Evolutionary conservation across 2,797 vertebrate species (phyloP).

Genomic region (Lepus oiostolus): DNA sequence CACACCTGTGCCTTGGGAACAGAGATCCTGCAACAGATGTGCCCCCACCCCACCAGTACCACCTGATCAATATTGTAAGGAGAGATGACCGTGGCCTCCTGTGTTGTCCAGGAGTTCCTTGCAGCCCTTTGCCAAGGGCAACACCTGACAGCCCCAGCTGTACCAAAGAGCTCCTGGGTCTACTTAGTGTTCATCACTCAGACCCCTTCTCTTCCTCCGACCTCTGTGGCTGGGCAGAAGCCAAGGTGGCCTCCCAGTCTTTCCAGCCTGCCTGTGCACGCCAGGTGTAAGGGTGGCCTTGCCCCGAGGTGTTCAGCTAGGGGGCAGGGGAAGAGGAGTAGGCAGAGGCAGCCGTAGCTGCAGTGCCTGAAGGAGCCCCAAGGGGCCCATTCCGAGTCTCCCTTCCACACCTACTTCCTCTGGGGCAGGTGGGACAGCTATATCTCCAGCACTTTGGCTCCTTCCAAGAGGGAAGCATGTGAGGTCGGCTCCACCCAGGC

Average conservation of each 20-base stretch:
- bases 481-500: background rate
- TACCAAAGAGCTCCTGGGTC: too few species aligned
- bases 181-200: background rate
- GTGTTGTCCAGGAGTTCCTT: background rate
- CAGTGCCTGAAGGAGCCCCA: background rate
- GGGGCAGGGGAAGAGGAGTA: background rate
- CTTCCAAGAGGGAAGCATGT: background rate
- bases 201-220: background rate
- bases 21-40: background rate
- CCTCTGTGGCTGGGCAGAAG: background rate
- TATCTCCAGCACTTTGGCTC: background rate
- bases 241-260: background rate
- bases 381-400: background rate
- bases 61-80: background rate
- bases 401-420: background rate
- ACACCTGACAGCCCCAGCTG: background rate
- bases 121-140: background rate
- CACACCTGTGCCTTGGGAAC: background rate
- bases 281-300: background rate
- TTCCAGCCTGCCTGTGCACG: background rate
- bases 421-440: background rate
- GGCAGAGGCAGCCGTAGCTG: background rate
- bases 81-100: background rate
- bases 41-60: too few species aligned
- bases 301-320: background rate